Base-by-base conservation (phyloP, 2,113 vertebrate genomes). In the Myxocyprinus asiaticus region DNA sequence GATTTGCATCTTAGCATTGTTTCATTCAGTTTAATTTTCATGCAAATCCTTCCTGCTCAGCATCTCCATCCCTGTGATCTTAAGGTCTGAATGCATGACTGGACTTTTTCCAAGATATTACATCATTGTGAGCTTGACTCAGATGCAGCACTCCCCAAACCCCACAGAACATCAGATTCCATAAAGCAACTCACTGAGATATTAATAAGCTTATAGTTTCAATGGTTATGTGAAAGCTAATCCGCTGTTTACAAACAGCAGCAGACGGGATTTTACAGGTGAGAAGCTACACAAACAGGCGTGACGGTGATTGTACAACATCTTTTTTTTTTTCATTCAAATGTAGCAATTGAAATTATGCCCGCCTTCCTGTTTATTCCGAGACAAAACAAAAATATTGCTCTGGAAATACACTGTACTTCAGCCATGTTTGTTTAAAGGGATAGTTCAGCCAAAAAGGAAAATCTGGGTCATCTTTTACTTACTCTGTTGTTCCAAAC, bases 161-260 rank as follows among this genome's bases (percentile, higher is more conserved):
- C 53, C 48, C 63, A n/a, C 14, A 59, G n/a, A 61, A 51, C 66
- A 61, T 71, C 3, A 50, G 48, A 50, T 62, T 61, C 43, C 59
- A 76, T 70, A 77, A 22, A 56, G 50, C 81, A 50, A 42, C 44
- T 12, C 6, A 6, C 71, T 12, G 62, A 56, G 73, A 83, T 43
- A 77, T 77, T 71, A 83, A 80, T 70, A 17, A 83, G 72, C 73
- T 77, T 77, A 79, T 62, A 76, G 63, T 72, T 80, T 51, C 55
- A 66, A 68, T 61, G 72, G 76, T 80, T 83, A 77, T 64, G 43
- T 59, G 56, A 63, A 58, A 17, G 33, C 51, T 80, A 80, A 83
- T 83, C 82, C 67, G 56, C 61, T 72, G 77, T 77, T 83, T 62
- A 72, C 67, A 72, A 80, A 80, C 48, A 73, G 66, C 62, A 67